Base-by-base conservation (phyloP, 2,797 vertebrate species). In the Karalla daura region DNA sequence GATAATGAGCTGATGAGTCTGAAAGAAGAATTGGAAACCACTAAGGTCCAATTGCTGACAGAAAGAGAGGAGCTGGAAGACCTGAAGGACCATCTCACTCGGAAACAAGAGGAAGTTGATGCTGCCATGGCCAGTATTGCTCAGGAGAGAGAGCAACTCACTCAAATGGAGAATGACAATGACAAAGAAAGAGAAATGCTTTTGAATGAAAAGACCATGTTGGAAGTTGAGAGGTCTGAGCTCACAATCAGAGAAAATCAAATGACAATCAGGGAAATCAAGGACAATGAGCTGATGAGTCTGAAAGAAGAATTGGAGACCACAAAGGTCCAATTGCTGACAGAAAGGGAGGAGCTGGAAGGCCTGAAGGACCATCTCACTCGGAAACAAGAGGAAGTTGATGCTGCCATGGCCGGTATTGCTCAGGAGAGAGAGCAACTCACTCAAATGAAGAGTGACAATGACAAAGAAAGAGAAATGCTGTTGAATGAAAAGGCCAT, bases 51-150 rank as follows among this genome's bases (percentile, higher is more conserved):
- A 5, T 3, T 39, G 30, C 13, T 7, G 2, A 20, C 7, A 23
- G 52, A 73, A 49, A 66, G 41, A 28, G 5, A 33, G 6, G 40
- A 47, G 18, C 3, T 62, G 36, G 36, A 50, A 6, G 2, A 18
- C 35, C 2, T 43, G 2, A 53, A 25, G 23, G 18, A 33, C 7
- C 33, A 62, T 11, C 25, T 62, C 12, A 17, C 28, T 2, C 27
- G 20, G 15, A 30, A 7, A 9, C 36, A 45, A 24, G 14, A 41
- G 25, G 49, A 61, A 7, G 4, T 44, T 25, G 36, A 60, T 23
- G 15, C 3, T 47, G 25, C 17, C 6, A 41, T 18, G 7, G 17
- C 35, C 2, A 43, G 1, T 8, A 58, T 63, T 2, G 27, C 4
- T 14, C 10, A 3, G 30, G 52, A 63, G 6, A 63, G 23, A 39